Evolutionary conservation across 2,113 vertebrate species (phyloP).

Genomic region (Anoura caudifer): DNA sequence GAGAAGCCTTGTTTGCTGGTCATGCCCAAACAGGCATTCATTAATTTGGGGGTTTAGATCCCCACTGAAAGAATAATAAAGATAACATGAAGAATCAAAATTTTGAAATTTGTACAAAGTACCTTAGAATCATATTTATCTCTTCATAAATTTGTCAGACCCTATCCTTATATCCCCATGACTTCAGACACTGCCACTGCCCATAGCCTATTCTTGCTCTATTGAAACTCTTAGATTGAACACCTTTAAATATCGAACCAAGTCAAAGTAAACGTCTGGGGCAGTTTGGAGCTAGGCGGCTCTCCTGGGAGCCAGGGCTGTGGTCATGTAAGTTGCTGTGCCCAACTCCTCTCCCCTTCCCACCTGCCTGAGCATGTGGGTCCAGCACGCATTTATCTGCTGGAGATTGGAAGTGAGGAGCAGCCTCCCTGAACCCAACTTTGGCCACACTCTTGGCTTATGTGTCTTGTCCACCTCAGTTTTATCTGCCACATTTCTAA

Average conservation of each 20-base stretch:
- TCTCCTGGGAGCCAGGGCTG: not conserved
- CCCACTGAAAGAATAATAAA: not conserved
- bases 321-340: not conserved
- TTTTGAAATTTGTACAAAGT: not conserved
- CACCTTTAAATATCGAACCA: not conserved
- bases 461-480: not conserved
- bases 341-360: rapidly evolving
- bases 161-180: not conserved
- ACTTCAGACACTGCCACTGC: not conserved
- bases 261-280: not conserved
- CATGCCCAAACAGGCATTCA: not conserved
- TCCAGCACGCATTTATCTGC: not conserved
- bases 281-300: not conserved
- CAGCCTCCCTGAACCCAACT: not conserved
- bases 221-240: not conserved
- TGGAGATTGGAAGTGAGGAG: not conserved
- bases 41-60: not conserved
- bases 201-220: not conserved
- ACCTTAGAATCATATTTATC: not conserved
- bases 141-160: not conserved
- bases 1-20: not conserved
- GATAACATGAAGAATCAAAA: not conserved
- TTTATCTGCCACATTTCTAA: not conserved
- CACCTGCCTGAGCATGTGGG: not conserved
- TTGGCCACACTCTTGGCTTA: not conserved